Conservation (phyloP, 2,888 invertebrate genomes). For the Aspidiotus rigidus region DNA sequence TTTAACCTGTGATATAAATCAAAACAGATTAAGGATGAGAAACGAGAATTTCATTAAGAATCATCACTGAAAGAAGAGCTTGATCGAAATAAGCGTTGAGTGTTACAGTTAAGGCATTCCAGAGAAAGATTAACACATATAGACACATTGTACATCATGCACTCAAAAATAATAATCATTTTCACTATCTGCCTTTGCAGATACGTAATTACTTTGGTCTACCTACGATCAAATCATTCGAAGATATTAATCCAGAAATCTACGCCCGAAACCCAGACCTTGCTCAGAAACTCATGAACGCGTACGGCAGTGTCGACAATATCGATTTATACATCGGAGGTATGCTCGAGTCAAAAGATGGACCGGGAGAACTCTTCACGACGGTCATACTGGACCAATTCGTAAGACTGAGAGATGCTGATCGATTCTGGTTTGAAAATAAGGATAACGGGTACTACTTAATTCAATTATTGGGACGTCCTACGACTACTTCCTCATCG, state of each 20-base stretch:
- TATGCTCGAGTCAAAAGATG: constrained; percentile 85
- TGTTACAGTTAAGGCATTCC: too few relatives aligned
- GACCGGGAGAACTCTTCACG: constrained; percentile 83
- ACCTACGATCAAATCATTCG: constrained; percentile 51
- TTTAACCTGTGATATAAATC: too few relatives aligned
- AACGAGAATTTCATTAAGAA: too few relatives aligned
- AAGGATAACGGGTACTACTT: constrained; percentile 62
- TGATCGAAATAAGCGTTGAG: too few relatives aligned
- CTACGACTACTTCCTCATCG: too few relatives aligned
- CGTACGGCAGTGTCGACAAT: constrained; percentile 74
- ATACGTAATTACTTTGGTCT: constrained; percentile 59
- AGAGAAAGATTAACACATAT: too few relatives aligned
- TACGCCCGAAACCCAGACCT: constrained; percentile 66
- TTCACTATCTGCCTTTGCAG: constrained; percentile 40
- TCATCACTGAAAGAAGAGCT: too few relatives aligned
- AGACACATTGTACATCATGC: too few relatives aligned
- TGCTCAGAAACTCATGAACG: constrained; percentile 60
- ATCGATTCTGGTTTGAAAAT: constrained; percentile 97
- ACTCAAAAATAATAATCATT: too few relatives aligned
- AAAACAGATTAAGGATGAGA: too few relatives aligned
- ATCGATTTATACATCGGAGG: constrained; percentile 95
- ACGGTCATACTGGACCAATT: constrained; percentile 90
- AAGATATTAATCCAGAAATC: constrained; percentile 74
- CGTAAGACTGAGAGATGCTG: constrained; percentile 78
- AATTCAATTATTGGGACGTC: too few relatives aligned